These are phyloP conservation scores for Fratercula arctica DNA, from an alignment of 2,797 vertebrate species.

Conservation along the genomic window DNA sequence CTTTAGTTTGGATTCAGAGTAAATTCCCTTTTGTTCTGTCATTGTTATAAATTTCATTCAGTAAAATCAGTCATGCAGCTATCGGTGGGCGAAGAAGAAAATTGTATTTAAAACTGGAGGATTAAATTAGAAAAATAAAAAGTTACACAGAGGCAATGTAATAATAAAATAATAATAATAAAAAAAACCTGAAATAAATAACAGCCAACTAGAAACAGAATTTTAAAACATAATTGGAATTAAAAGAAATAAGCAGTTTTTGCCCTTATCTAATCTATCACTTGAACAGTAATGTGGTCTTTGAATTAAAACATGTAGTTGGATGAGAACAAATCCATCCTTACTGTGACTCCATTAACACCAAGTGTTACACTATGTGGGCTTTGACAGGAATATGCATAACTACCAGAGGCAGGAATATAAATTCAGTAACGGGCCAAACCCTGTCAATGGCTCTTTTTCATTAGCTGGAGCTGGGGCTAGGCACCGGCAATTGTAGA, in stretches of 20 bases:
- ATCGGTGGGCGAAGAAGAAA: slow-evolving; percentile 3
- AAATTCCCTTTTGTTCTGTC: slow-evolving; percentile 41
- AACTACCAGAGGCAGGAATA: slow-evolving; percentile 16
- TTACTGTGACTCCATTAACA: slow-evolving; percentile 28
- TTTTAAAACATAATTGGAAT: slow-evolving; percentile 34
- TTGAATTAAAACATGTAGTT: slow-evolving; percentile 48
- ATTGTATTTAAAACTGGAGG: slow-evolving; percentile 24
- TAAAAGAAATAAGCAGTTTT: slow-evolving; percentile 27
- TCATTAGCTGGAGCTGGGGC: not conserved
- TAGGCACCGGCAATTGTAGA: not conserved
- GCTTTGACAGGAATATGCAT: slow-evolving; percentile 40
- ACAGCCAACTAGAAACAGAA: not conserved
- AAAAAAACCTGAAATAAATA: not conserved
- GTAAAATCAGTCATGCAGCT: slow-evolving; percentile 47
- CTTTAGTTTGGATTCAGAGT: not conserved
- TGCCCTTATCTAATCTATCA: slow-evolving; percentile 16
- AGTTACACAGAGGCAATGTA: not conserved
- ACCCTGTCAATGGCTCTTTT: not conserved
- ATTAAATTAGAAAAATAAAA: slow-evolving; percentile 39
- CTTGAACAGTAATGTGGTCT: not conserved
- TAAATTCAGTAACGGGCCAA: slow-evolving; percentile 36
- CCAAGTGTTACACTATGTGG: not conserved
- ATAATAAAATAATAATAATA: not conserved
- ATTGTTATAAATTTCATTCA: slow-evolving; percentile 37
- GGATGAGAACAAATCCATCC: slow-evolving; percentile 39